These are phyloP conservation scores for Parapsyche elsis DNA, from an alignment of 1,140 invertebrate species.

Conservation along the genomic window DNA sequence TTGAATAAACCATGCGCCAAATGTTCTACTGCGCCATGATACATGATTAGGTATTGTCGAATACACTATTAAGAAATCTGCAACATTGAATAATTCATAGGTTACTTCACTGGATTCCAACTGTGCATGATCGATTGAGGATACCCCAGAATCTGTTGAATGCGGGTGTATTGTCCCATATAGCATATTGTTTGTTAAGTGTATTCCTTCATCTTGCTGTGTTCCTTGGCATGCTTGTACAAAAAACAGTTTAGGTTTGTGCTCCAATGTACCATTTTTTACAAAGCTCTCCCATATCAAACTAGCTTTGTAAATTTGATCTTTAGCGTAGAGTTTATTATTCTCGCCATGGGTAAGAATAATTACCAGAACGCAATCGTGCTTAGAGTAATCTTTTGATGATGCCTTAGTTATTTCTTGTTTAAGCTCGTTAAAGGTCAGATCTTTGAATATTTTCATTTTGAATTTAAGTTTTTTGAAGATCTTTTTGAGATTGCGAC, in stretches of 20 bases:
- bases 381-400: constrained; percentile 68
- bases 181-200: not conserved
- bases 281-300: constrained; percentile 73
- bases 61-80: not conserved
- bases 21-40: not conserved
- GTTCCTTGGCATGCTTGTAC: constrained; percentile 69
- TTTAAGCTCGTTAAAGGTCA: constrained; percentile 74
- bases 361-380: constrained; percentile 72
- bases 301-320: constrained; percentile 67
- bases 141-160: not conserved
- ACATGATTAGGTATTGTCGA: not conserved
- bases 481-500: constrained; percentile 73
- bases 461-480: constrained; percentile 79
- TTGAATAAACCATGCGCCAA: not conserved
- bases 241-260: constrained; percentile 76
- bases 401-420: constrained; percentile 70
- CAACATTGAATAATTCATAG: not conserved
- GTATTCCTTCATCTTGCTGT: not conserved
- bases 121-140: not conserved
- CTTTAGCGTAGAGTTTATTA: constrained; percentile 70
- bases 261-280: constrained; percentile 71
- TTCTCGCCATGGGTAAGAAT: constrained; percentile 74
- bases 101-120: not conserved
- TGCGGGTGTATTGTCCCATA: not conserved
- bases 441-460: constrained; percentile 73